A percentile compares a stretch with the other conserved stretches of the same genome.
phyloP scores from a whole-genome alignment of 2,797 vertebrate genomes.

The Heterohyrax brucei region DNA sequence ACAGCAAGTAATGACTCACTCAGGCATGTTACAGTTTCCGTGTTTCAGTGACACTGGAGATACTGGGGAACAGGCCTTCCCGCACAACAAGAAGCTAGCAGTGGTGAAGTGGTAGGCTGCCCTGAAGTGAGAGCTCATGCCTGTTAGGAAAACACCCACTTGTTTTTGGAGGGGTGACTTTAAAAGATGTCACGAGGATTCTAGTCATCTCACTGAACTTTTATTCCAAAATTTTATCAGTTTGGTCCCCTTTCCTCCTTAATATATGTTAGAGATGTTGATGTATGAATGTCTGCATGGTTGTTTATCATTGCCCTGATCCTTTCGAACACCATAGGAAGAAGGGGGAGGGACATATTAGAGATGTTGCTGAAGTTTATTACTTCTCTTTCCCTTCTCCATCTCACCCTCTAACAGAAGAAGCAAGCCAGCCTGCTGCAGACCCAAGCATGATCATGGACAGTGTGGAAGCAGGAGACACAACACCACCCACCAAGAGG shows the following conservation, averaged over 20 bases:
- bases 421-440: constrained; percentile 92
- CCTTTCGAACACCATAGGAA: constrained; percentile 80
- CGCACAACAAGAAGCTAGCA: background rate
- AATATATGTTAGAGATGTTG: constrained; percentile 36
- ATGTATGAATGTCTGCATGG: constrained; percentile 77
- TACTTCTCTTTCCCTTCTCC: background rate
- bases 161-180: background rate
- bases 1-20: constrained; percentile 37
- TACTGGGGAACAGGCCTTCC: background rate
- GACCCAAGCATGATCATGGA: constrained; percentile 92
- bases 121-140: background rate
- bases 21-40: background rate
- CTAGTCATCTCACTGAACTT: constrained; percentile 50
- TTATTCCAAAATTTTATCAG: constrained; percentile 59
- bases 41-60: background rate
- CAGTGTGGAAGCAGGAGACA: constrained; percentile 93
- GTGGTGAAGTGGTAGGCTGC: background rate
- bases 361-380: constrained; percentile 17
- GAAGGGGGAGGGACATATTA: constrained; percentile 61
- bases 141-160: background rate
- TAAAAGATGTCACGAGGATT: constrained; percentile 53
- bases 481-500: constrained; percentile 95
- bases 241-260: constrained; percentile 60
- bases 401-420: constrained; percentile 89
- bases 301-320: background rate